These are phyloP conservation scores for Perca flavescens DNA, from an alignment of 2,113 vertebrate genomes.

Conservation along the genomic window DNA sequence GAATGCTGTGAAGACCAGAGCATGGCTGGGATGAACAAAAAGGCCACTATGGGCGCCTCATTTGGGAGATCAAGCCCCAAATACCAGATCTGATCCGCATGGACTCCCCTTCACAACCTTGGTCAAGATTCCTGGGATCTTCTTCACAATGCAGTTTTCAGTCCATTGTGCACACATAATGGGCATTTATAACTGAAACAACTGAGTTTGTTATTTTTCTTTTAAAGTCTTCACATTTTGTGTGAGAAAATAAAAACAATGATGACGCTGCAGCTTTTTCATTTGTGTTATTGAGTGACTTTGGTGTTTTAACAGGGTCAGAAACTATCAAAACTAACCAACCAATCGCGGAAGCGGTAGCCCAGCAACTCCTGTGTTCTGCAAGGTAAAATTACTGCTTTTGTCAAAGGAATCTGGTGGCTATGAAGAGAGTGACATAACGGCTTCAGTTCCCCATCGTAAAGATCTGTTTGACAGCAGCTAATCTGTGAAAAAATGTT, in stretches of 20 bases:
- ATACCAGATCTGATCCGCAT: slow-evolving; percentile 81
- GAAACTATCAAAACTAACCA: no score
- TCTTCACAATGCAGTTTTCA: slow-evolving; percentile 21
- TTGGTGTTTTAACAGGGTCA: no score
- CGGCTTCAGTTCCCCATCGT: no score
- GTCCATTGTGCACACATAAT: slow-evolving; percentile 17
- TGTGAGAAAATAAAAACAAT: background rate
- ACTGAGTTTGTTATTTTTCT: background rate
- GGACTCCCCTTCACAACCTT: slow-evolving; percentile 69
- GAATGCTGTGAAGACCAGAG: slow-evolving; percentile 28
- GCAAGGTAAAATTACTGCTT: no score
- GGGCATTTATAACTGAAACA: background rate
- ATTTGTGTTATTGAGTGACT: background rate
- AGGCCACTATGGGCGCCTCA: slow-evolving; percentile 65
- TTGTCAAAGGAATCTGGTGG: no score
- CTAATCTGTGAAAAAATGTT: background rate
- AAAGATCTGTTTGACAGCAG: background rate
- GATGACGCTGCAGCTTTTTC: background rate
- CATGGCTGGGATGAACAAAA: slow-evolving; percentile 70
- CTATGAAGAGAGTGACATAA: no score
- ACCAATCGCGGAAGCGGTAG: no score
- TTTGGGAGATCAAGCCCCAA: slow-evolving; percentile 66
- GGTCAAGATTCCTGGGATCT: slow-evolving; percentile 43
- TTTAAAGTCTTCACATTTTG: background rate
- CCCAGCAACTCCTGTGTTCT: no score